A percentile compares a stretch with the other conserved stretches of the same genome.
phyloP scores from a whole-genome alignment of 2,888 invertebrate genomes.

The Hirudinaria manillensis region DNA sequence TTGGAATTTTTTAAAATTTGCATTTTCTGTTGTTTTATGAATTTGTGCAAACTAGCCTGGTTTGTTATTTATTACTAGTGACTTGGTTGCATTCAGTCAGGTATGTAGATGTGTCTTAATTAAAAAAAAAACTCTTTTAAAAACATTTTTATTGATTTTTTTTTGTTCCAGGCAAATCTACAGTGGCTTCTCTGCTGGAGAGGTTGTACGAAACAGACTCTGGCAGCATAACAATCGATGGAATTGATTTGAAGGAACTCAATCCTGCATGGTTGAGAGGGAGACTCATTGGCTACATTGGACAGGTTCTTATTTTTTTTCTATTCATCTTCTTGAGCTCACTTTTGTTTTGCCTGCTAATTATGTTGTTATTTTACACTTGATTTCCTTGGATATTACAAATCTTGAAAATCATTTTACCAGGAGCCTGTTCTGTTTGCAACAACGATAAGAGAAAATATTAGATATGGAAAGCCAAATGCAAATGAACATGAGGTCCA shows the following conservation, averaged over 20 bases:
- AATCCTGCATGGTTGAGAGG: conserved; percentile 81
- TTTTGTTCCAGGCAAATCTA: conserved; percentile 67
- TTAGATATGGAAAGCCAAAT: conserved; percentile 70
- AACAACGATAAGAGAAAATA: conserved; percentile 83
- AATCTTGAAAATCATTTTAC: conserved; percentile 37
- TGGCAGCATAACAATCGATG: conserved; percentile 72
- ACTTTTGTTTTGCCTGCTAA: not conserved
- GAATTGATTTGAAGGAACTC: conserved; percentile 64
- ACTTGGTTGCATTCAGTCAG: not conserved
- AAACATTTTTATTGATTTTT: not conserved
- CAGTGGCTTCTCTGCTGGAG: conserved; percentile 79
- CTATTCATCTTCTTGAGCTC: not conserved
- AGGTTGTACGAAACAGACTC: conserved; percentile 76
- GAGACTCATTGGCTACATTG: conserved; percentile 75
- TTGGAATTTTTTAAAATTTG: not conserved
- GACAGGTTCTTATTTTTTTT: conserved; percentile 59
- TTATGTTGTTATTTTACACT: not conserved
- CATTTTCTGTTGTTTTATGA: not conserved
- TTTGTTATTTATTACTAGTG: not conserved
- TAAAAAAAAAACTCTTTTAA: too few species aligned
- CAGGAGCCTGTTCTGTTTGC: conserved; percentile 88
- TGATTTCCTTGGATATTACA: conserved; percentile 11
- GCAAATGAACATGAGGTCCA: conserved; percentile 58
- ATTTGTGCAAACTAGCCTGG: not conserved
- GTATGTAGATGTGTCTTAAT: not conserved